A percentile compares a stretch with the other conserved stretches of the same genome.
Evolutionary conservation across 1,140 invertebrate species (phyloP).

Genomic region (Asobara japonica): DNA sequence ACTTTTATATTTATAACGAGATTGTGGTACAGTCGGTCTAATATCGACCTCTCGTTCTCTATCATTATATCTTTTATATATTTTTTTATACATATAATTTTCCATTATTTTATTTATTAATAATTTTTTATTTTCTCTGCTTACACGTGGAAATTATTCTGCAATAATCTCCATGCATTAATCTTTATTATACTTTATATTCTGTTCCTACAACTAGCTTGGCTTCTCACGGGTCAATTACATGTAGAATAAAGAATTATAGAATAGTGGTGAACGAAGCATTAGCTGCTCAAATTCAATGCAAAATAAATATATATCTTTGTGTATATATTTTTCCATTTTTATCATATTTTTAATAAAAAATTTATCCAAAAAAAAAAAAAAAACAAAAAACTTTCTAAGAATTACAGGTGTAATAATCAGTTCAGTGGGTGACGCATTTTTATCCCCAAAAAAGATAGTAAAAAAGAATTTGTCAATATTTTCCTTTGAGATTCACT

Average conservation of each 20-base stretch:
- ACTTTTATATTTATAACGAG: neutral
- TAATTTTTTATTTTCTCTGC: neutral
- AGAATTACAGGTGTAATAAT: neutral
- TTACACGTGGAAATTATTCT: neutral
- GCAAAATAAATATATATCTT: slow-evolving; percentile 6
- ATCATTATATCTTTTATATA: neutral
- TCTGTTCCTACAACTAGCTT: neutral
- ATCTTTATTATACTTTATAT: neutral
- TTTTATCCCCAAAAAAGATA: neutral
- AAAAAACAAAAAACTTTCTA: slow-evolving; percentile 10
- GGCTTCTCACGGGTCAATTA: slow-evolving; percentile 9
- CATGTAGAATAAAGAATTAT: neutral
- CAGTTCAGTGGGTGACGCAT: slow-evolving; percentile 5
- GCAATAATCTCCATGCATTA: neutral
- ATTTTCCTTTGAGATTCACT: neutral
- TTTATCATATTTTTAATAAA: neutral
- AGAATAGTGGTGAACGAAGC: neutral
- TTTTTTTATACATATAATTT: neutral
- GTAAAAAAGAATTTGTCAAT: neutral
- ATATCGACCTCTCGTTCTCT: neutral
- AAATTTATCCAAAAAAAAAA: neutral
- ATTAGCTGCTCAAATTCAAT: neutral
- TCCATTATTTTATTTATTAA: neutral
- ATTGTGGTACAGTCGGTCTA: neutral
- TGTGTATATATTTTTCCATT: slow-evolving; percentile 4